phyloP scores from a whole-genome alignment of 2,113 vertebrate species.

The Felis chaus region DNA sequence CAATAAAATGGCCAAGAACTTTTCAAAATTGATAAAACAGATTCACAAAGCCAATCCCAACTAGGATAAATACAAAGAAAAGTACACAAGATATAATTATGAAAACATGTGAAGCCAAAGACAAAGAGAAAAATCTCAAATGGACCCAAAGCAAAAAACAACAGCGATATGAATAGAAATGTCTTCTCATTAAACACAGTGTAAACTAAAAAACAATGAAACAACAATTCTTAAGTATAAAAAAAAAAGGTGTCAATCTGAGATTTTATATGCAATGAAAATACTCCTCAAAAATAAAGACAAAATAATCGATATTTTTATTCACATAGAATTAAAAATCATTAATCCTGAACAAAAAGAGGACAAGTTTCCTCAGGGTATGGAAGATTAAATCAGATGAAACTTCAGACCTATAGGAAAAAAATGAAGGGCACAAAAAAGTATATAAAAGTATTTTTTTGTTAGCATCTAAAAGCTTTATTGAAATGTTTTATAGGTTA shows the following conservation, averaged over 20 bases:
- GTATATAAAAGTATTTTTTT: neutral
- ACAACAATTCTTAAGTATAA: neutral
- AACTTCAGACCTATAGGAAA: neutral
- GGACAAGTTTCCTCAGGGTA: neutral
- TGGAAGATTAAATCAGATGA: neutral
- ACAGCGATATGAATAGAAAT: neutral
- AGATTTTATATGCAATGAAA: neutral
- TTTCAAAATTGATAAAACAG: neutral
- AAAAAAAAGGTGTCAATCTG: neutral
- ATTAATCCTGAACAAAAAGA: neutral
- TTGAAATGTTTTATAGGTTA: neutral
- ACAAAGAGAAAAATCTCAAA: neutral
- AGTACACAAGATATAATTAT: neutral
- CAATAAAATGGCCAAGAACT: neutral
- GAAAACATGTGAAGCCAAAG: neutral
- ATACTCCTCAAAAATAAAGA: neutral
- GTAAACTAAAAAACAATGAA: neutral
- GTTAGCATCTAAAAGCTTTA: neutral
- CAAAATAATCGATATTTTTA: conserved; percentile 9
- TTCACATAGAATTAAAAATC: neutral
- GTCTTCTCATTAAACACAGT: neutral
- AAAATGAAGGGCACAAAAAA: neutral
- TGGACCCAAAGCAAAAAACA: neutral
- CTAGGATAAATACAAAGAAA: neutral
- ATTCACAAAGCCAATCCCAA: neutral